phyloP scores from a whole-genome alignment of 2,797 vertebrate species.

The Sarcophilus harrisii region DNA sequence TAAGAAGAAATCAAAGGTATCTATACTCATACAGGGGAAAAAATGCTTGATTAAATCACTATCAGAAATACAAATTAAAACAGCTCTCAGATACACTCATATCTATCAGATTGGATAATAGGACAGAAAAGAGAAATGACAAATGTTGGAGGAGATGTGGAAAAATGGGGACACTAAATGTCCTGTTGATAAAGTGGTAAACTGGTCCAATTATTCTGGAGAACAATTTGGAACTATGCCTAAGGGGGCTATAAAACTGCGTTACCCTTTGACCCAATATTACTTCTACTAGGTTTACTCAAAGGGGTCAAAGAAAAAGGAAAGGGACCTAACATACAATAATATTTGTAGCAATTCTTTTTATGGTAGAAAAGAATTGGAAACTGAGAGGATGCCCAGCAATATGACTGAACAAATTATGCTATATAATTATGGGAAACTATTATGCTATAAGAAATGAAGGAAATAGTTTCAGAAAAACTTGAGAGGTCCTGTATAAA shows the following conservation, averaged over 20 bases:
- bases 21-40: not conserved
- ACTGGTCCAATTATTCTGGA: not conserved
- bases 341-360: not conserved
- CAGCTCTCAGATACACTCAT: not conserved
- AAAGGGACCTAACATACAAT: not conserved
- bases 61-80: not conserved
- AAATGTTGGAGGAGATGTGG: not conserved
- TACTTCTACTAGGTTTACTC: not conserved
- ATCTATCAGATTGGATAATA: not conserved
- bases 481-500: not conserved
- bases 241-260: not conserved
- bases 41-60: not conserved
- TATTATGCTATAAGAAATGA: no score
- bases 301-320: not conserved
- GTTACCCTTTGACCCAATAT: not conserved
- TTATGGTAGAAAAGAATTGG: not conserved
- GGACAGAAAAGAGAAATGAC: not conserved
- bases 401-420: no score
- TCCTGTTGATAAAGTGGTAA: not conserved
- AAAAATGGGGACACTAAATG: not conserved
- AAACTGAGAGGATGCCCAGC: not conserved
- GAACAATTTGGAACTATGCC: not conserved
- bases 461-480: not conserved
- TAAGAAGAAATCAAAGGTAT: not conserved
- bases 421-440: no score